Conservation (phyloP, 2,113 vertebrate genomes). For the Lophotis ruficrista region DNA sequence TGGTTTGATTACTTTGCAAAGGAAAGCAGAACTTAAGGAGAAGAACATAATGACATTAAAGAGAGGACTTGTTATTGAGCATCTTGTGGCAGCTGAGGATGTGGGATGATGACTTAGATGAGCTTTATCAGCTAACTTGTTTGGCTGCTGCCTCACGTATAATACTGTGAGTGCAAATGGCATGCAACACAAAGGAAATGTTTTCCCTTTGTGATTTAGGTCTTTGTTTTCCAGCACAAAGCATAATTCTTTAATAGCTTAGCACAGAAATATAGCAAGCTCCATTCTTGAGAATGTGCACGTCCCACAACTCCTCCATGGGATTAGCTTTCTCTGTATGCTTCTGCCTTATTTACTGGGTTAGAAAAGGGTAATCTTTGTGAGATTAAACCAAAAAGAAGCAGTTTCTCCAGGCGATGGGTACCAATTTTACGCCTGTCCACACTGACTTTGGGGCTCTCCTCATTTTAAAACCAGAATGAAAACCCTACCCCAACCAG, state of each 20-base stretch:
- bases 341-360: not conserved
- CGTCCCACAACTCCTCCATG: not conserved
- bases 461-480: not conserved
- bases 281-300: rapidly evolving
- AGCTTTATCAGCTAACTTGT: not conserved
- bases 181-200: not conserved
- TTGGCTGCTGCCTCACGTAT: not conserved
- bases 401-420: not conserved
- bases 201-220: not conserved
- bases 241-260: not conserved
- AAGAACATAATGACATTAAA: not conserved
- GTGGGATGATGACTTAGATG: not conserved
- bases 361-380: not conserved
- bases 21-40: not conserved
- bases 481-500: not conserved
- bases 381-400: not conserved
- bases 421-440: not conserved
- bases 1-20: not conserved
- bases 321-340: not conserved
- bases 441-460: not conserved
- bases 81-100: not conserved
- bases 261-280: not conserved
- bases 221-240: not conserved
- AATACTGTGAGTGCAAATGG: not conserved
- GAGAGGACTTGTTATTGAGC: not conserved